These are phyloP conservation scores for Caenorhabditis briggsae DNA, from an alignment of 1,140 invertebrate genomes.

Conservation along the genomic window DNA sequence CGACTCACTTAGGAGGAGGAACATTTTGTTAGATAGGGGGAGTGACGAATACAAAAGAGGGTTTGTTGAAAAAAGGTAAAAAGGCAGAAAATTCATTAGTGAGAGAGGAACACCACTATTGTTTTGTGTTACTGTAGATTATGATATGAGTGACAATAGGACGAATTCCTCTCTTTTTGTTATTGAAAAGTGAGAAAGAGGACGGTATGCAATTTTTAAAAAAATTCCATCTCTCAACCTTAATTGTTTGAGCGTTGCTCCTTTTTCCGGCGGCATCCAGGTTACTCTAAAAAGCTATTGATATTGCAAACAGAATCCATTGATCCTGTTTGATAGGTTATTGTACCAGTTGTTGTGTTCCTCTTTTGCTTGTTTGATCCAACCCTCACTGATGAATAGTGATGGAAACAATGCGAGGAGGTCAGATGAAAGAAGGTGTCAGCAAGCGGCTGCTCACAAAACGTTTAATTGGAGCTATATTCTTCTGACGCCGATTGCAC, in stretches of 20 bases:
- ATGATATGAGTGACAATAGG: conserved; percentile 40
- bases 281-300: conserved; percentile 30
- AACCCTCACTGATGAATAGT: conserved; percentile 42
- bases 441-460: conserved; percentile 38
- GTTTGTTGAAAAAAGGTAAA: background rate
- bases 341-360: conserved; percentile 31
- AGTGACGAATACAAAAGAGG: conserved; percentile 18
- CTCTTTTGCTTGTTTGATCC: conserved; percentile 52
- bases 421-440: conserved; percentile 40
- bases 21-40: background rate
- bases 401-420: conserved; percentile 30
- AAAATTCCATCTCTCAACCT: background rate
- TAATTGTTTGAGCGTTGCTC: background rate
- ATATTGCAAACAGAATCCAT: background rate
- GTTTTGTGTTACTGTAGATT: conserved; percentile 54
- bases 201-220: background rate
- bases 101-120: conserved; percentile 9
- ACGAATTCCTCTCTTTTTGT: conserved; percentile 20
- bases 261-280: conserved; percentile 16
- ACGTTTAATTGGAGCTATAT: conserved; percentile 20
- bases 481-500: conserved; percentile 32
- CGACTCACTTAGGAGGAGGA: conserved; percentile 15
- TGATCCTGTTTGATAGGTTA: conserved; percentile 50
- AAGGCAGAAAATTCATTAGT: conserved; percentile 52
- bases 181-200: background rate